These are phyloP conservation scores for Rhagium mordax DNA, from an alignment of 2,888 invertebrate genomes.

Conservation along the genomic window DNA sequence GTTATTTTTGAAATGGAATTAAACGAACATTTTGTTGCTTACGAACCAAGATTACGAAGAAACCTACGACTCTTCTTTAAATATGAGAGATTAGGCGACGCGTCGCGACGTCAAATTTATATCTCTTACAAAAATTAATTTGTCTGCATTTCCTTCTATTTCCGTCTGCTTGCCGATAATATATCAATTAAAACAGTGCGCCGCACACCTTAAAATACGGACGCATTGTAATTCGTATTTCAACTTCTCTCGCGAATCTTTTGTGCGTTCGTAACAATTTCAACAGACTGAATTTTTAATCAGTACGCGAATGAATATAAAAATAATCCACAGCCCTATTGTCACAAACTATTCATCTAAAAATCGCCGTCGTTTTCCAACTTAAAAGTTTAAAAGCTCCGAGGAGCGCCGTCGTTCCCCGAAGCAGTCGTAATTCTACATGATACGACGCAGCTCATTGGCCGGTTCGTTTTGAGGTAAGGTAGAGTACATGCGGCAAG, in stretches of 20 bases:
- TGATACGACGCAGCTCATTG: constrained; percentile 42
- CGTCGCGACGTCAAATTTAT: no score
- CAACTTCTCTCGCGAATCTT: background rate
- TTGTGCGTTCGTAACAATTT: background rate
- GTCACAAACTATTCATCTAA: constrained; percentile 5
- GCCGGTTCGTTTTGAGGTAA: constrained; percentile 44
- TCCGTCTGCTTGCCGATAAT: background rate
- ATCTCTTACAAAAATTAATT: no score
- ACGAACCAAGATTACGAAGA: no score
- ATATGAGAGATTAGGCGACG: no score
- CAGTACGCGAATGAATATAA: background rate
- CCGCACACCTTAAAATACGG: background rate
- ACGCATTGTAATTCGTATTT: background rate
- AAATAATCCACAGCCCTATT: constrained; percentile 2
- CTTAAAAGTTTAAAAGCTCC: constrained; percentile 46
- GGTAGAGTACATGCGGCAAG: constrained; percentile 43
- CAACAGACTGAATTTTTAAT: background rate
- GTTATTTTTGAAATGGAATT: no score
- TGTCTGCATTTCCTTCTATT: no score
- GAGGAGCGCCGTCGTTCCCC: constrained; percentile 25
- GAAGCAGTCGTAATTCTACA: constrained; percentile 37
- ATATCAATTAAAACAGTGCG: background rate
- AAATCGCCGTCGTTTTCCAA: background rate
- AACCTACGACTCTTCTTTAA: no score
- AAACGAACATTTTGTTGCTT: no score